Evolutionary conservation across 2,888 invertebrate species (phyloP).

Genomic region (Drosophila picticornis): DNA sequence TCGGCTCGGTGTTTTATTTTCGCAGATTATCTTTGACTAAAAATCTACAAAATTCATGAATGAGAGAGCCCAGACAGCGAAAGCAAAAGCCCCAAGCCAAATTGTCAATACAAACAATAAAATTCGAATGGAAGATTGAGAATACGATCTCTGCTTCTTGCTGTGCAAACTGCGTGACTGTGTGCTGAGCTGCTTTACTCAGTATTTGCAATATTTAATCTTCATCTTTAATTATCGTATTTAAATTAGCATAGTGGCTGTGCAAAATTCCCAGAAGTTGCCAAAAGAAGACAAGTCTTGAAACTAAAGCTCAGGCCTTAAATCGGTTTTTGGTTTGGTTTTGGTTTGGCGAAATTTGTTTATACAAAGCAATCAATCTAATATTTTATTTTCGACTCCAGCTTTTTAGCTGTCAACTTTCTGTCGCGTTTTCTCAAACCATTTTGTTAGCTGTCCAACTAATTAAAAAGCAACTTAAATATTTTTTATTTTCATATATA

Average conservation of each 20-base stretch:
- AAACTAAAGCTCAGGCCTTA: neutral
- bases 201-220: constrained; percentile 14
- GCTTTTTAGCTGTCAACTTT: neutral
- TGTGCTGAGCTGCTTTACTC: neutral
- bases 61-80: constrained; percentile 59
- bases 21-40: constrained; percentile 68
- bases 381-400: neutral
- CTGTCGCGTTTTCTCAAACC: neutral
- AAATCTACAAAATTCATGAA: constrained; percentile 75
- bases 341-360: neutral
- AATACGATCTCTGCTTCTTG: constrained; percentile 28
- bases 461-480: neutral
- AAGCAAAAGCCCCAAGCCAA: constrained; percentile 45
- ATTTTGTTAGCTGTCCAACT: neutral
- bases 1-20: constrained; percentile 53
- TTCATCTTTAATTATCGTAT: constrained; percentile 6
- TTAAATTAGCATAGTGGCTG: neutral
- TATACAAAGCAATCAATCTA: neutral
- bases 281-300: neutral
- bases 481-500: neutral
- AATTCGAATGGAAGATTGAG: constrained; percentile 22
- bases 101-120: constrained; percentile 55
- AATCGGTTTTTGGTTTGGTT: neutral
- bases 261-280: constrained; percentile 3
- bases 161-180: neutral